Conservation (phyloP, 2,113 vertebrate species). For the Tylochromis polylepis region DNA sequence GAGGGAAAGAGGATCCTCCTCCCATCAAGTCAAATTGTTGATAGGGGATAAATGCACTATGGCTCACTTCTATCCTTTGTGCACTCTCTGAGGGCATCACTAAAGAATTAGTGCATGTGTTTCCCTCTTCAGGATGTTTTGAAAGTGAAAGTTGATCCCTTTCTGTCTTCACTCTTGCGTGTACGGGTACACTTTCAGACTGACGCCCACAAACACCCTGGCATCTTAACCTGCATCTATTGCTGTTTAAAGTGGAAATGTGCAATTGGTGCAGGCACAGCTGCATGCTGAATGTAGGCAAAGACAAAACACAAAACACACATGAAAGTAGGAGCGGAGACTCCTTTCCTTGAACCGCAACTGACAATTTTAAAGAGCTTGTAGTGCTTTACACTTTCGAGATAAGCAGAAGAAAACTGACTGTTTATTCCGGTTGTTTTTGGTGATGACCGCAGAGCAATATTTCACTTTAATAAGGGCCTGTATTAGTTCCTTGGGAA, state of each 20-base stretch:
- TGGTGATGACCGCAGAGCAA: neutral
- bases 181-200: neutral
- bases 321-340: neutral
- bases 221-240: conserved; percentile 8
- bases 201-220: neutral
- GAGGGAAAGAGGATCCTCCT: conserved; percentile 15
- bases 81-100: conserved; percentile 4
- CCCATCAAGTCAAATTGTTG: conserved; percentile 11
- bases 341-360: neutral
- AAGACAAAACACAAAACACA: conserved; percentile 11
- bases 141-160: conserved; percentile 40
- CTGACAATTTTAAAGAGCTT: neutral
- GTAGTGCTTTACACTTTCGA: neutral
- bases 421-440: neutral
- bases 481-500: neutral
- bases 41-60: conserved; percentile 51
- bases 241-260: conserved; percentile 9
- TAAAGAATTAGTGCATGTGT: neutral
- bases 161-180: neutral
- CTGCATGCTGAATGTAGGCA: neutral
- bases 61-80: neutral
- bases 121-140: conserved; percentile 54
- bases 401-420: neutral
- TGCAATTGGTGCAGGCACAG: conserved; percentile 7
- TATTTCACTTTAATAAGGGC: neutral